Base-by-base conservation (phyloP, 2,113 vertebrate species). In the Epinephelus fuscoguttatus region DNA sequence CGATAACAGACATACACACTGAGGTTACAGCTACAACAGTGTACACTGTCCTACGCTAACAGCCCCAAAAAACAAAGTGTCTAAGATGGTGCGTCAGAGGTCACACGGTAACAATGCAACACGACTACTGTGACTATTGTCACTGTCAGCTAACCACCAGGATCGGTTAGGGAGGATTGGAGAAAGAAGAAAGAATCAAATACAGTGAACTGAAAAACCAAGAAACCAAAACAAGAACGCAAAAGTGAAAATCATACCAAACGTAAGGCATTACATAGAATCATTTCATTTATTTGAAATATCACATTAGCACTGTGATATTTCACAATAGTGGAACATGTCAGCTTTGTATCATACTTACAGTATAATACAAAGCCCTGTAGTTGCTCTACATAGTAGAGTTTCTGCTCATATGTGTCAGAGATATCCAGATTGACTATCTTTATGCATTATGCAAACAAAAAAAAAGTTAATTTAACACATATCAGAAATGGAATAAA, bases 1-100 rank as follows among this genome's bases (percentile, higher is more conserved):
- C 42, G 67, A 61, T 61, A 61, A 87, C 30, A 82, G 30, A 86
- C 84, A 81, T 33, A 85, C 67, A 88, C 75, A 90, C 80, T 75
- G 64, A 91, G 68, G 78, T 82, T 86, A 93, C 90, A 89, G 80
- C 88, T 89, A 93, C 93, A 80, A 90, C 84, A 84, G 78, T 76
- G 62, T 72, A 85, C 82, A 88, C 89, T 84, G 87, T 80, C 42
- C 90, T 92, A 92, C 5, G 30, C 55, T 87, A 92, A 89, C 72
- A 87, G 87, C 75, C 75, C 80, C 85, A 82, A 86, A 75, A 84
- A 87, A 93, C 85, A 90, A 78, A 79, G 77, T 87, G 80, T 88
- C 70, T 78, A 88, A 67, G 70, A 84, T 70, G 76, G 68, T 73
- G 68, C 55, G 75, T 86, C 71, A 64, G 63, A 88, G 88, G 66